Evolutionary conservation across 2,113 vertebrate species (phyloP), one percentile per base, ranked within the genome.

Genomic region (Mionectes macconnelli): DNA sequence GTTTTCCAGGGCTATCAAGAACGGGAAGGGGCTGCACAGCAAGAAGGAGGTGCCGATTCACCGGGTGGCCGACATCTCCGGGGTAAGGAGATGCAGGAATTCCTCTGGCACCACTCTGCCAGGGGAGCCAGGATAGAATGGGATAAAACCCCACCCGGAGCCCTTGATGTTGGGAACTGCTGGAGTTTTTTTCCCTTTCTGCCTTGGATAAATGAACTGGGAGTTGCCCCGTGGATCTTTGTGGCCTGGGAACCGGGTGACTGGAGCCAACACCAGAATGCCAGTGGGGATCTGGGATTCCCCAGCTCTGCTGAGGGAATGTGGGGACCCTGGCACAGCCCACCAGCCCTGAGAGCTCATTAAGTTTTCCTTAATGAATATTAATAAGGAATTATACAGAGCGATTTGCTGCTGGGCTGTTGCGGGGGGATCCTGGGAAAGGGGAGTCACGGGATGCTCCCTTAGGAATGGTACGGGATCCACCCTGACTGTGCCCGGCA

Each of bases 1-100:
- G 20, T 22, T 23, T 16, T 12, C 52, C 95, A 99, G 99, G 97
- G 99, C 99, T 42, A 99, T 99, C 97, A 99, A 99, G 98, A 99
- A 99, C 17, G 99, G 99, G n/a, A 99, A 99, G 96, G 99, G 99
- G 44, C 97, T 99, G 90, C 99, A 99, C 98, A 99, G 99, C 98
- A 99, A 99, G 98, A 99, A 99, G 97, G 99, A 99, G 97, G 98
- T 99, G 81, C 99, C 99, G 2, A 99, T 99, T 90, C 99, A 99
- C 97, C 98, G 99, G 77, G 99, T 99, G 16, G 99, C 99, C 22
- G 99, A 99, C 92, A 99, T 99, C 94, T 99, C 99, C 21, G 99
- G 99, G 97, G 99, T 99, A 97, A 98, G 99, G 76, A 52, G 50
- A 27, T 6, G 39, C 27, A 30, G 60, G 60, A 42, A 63, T 63